Percentiles rank a stretch among this genome's conserved stretches.
Conservation (phyloP, 2,888 invertebrate species). For the Peribatodes rhomboidaria region DNA sequence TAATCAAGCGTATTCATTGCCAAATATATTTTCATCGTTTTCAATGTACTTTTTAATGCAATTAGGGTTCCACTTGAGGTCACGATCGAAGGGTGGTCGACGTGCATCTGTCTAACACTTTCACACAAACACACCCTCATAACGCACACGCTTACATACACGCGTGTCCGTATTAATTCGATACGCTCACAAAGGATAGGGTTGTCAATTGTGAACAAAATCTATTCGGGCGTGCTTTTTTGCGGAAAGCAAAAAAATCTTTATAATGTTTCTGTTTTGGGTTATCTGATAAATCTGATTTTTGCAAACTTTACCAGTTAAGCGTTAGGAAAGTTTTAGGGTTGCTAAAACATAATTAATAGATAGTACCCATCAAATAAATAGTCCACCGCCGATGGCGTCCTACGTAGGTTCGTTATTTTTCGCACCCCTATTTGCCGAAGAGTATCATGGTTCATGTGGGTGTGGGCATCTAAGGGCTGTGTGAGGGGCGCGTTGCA, state of each 20-base stretch:
- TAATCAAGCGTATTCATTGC: constrained; percentile 10
- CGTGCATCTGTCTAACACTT: constrained; percentile 62
- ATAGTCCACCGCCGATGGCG: too few relatives aligned
- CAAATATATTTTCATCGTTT: constrained; percentile 10
- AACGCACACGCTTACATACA: constrained; percentile 15
- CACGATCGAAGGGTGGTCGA: constrained; percentile 48
- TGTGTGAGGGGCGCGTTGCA: constrained; percentile 42
- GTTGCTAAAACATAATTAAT: not conserved
- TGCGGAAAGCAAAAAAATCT: not conserved
- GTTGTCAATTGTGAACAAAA: constrained; percentile 20
- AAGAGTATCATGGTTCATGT: constrained; percentile 31
- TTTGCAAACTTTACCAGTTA: not conserved
- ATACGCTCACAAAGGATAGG: constrained; percentile 33
- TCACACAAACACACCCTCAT: constrained; percentile 11
- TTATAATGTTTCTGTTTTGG: not conserved
- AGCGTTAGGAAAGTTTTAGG: not conserved
- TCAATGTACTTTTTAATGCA: constrained; percentile 50
- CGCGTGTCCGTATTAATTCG: constrained; percentile 30
- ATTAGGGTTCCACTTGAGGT: constrained; percentile 58
- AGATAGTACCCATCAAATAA: too few relatives aligned
- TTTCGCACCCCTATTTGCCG: constrained; percentile 16
- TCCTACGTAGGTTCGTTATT: not conserved
- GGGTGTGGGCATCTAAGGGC: constrained; percentile 48
- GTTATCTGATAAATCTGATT: not conserved
- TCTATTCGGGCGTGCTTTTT: not conserved